Evolutionary conservation across 2,888 invertebrate genomes (phyloP).

Genomic region (Hydriomena furcata): DNA sequence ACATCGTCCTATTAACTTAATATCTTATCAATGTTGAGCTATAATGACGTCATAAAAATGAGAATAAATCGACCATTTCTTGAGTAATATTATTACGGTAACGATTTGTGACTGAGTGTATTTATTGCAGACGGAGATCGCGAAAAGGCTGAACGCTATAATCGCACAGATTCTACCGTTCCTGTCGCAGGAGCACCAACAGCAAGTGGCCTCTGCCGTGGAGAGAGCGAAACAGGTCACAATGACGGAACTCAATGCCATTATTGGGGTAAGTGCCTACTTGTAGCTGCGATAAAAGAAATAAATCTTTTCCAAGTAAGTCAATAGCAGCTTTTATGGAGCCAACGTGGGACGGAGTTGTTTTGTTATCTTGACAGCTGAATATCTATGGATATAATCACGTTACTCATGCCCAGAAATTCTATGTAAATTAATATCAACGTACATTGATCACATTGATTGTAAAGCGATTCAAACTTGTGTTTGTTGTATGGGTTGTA

Average conservation of each 20-base stretch:
- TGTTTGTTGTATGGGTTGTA: conserved; percentile 58
- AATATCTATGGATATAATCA: conserved; percentile 32
- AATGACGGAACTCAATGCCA: conserved; percentile 96
- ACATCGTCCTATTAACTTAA: conserved; percentile 43
- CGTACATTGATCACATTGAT: conserved; percentile 51
- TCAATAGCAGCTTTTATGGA: conserved; percentile 36
- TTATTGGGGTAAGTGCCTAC: conserved; percentile 92
- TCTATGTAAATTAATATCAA: conserved; percentile 53
- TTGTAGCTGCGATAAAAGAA: conserved; percentile 34
- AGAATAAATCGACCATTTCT: conserved; percentile 36
- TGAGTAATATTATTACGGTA: conserved; percentile 34
- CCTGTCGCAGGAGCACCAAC: conserved; percentile 95
- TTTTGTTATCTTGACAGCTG: conserved; percentile 35
- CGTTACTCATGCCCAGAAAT: conserved; percentile 32
- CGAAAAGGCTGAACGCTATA: conserved; percentile 96
- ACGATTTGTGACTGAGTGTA: conserved; percentile 33
- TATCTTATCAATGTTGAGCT: conserved; percentile 41
- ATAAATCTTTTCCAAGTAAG: conserved; percentile 37
- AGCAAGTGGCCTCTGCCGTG: conserved; percentile 96
- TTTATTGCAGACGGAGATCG: conserved; percentile 94
- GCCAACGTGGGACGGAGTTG: conserved; percentile 33
- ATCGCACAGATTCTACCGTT: conserved; percentile 97
- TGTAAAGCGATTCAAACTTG: conserved; percentile 60
- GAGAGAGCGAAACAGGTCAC: conserved; percentile 98
- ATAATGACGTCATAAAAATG: conserved; percentile 21